Evolutionary conservation across 2,113 vertebrate species (phyloP).

Genomic region (Melanostigma gelatinosum): DNA sequence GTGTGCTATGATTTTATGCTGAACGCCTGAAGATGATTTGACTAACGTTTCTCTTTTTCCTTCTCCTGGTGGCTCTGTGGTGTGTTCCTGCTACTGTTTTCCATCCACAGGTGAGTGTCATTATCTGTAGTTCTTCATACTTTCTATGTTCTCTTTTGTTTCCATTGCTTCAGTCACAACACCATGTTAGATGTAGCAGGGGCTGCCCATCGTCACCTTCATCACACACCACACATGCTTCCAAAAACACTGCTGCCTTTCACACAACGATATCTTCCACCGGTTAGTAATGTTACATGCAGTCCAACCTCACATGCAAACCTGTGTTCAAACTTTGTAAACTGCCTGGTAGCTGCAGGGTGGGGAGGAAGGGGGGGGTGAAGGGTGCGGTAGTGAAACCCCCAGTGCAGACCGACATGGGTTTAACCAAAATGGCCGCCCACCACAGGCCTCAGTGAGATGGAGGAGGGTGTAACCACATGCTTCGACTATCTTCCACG

Average conservation of each 20-base stretch:
- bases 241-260: constrained; percentile 1
- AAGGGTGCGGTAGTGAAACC: constrained; percentile 69
- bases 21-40: constrained; percentile 7
- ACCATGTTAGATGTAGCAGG: constrained; percentile 32
- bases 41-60: constrained; percentile 47
- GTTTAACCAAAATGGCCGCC: constrained; percentile 76
- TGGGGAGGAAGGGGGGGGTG: constrained; percentile 33
- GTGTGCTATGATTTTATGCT: background rate
- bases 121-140: background rate
- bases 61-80: constrained; percentile 51
- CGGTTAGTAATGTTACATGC: constrained; percentile 23
- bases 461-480: constrained; percentile 72
- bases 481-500: constrained; percentile 46
- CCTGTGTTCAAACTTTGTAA: constrained; percentile 11
- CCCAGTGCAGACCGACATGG: constrained; percentile 68
- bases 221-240: constrained; percentile 23
- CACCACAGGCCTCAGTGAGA: constrained; percentile 65
- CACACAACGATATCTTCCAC: constrained; percentile 11
- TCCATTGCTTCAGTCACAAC: constrained; percentile 32
- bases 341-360: constrained; percentile 33
- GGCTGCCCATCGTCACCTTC: constrained; percentile 15
- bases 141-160: background rate
- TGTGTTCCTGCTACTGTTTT: constrained; percentile 15
- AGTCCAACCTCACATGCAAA: background rate
- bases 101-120: constrained; percentile 78